phyloP scores from a whole-genome alignment of 1,140 invertebrate genomes.

The Eriocheir sinensis region DNA sequence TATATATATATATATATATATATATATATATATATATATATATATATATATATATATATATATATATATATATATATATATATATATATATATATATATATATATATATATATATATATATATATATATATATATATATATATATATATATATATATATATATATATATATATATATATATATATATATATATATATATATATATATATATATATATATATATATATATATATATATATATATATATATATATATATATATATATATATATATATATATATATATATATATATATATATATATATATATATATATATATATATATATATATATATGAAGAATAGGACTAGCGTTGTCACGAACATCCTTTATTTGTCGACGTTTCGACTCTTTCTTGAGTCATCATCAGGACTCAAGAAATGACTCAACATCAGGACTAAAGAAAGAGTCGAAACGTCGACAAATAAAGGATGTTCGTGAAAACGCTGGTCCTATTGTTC shows the following conservation, averaged over 20 bases:
- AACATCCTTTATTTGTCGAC: too few relatives aligned
- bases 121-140: slow-evolving; percentile 50
- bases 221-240: neutral
- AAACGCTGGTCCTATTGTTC: too few relatives aligned
- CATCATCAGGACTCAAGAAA: too few relatives aligned
- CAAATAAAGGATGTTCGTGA: too few relatives aligned
- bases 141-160: slow-evolving; percentile 57
- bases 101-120: slow-evolving; percentile 50
- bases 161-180: neutral
- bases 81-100: slow-evolving; percentile 42
- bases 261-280: slow-evolving; percentile 50
- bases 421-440: too few relatives aligned
- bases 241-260: neutral
- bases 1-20: slow-evolving; percentile 49
- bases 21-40: slow-evolving; percentile 54
- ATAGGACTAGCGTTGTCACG: too few relatives aligned
- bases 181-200: slow-evolving; percentile 40
- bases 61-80: slow-evolving; percentile 56
- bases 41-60: slow-evolving; percentile 54
- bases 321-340: neutral
- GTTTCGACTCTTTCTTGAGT: too few relatives aligned
- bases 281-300: slow-evolving; percentile 39
- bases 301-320: neutral
- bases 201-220: slow-evolving; percentile 51
- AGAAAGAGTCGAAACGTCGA: too few relatives aligned